phyloP scores from a whole-genome alignment of 2,888 invertebrate genomes.

The Bimastos eiseni region DNA sequence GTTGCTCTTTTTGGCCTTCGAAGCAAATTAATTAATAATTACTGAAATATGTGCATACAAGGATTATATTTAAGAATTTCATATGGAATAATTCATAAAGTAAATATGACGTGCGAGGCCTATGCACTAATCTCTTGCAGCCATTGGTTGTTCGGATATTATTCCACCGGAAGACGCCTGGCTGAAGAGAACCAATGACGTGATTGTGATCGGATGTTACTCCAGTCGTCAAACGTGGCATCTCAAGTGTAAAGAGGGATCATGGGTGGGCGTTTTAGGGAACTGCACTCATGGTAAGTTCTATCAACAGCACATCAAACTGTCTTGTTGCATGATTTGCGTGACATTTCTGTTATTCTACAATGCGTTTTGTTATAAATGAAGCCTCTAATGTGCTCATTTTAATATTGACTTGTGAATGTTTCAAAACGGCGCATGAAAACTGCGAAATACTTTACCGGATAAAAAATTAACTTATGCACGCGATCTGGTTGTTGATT shows the following conservation, averaged over 20 bases:
- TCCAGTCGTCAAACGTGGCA: constrained; percentile 32
- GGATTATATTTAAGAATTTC: not conserved
- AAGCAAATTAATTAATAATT: not conserved
- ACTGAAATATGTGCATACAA: not conserved
- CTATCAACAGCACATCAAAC: not conserved
- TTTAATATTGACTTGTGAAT: not conserved
- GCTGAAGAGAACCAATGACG: constrained; percentile 28
- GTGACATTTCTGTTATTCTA: not conserved
- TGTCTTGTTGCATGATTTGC: not conserved
- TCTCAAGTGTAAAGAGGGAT: constrained; percentile 29
- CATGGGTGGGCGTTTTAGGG: constrained; percentile 31
- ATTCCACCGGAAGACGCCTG: constrained; percentile 34
- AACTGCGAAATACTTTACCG: not conserved
- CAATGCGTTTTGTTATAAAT: not conserved
- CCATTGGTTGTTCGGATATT: constrained; percentile 33
- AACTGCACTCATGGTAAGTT: constrained; percentile 29
- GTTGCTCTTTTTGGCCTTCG: not conserved
- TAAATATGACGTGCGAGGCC: no score
- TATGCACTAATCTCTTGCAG: constrained; percentile 14
- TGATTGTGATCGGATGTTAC: constrained; percentile 33
- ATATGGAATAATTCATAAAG: no score
- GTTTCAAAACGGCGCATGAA: not conserved
- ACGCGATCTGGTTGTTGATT: not conserved
- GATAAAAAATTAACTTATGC: not conserved
- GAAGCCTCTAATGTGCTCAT: not conserved